Evolutionary conservation across 2,888 invertebrate genomes (phyloP).

Genomic region (Tenthredo distinguenda): DNA sequence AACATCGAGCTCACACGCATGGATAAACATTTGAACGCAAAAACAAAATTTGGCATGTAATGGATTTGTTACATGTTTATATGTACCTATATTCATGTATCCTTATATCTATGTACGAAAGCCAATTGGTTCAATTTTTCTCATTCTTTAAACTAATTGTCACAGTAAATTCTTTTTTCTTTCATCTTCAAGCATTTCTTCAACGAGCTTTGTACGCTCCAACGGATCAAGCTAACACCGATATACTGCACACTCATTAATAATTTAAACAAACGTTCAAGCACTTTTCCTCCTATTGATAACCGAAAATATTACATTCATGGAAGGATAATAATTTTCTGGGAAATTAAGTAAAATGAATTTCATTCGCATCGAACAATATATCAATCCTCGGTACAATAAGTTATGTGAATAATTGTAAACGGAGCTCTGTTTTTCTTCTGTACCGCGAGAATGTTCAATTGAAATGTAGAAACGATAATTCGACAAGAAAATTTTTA

Average conservation of each 20-base stretch:
- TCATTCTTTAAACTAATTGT: not conserved
- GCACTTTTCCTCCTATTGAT: conserved; percentile 15
- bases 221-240: conserved; percentile 33
- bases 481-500: not conserved
- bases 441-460: not conserved
- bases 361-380: not conserved
- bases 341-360: not conserved
- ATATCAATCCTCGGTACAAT: not conserved
- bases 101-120: not conserved
- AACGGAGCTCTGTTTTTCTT: not conserved
- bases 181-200: not conserved
- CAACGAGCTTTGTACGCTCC: not conserved
- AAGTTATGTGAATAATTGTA: not conserved
- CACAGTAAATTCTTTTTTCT: not conserved
- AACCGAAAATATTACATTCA: conserved; percentile 5
- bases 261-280: conserved; percentile 13
- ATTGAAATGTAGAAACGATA: not conserved
- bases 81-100: not conserved
- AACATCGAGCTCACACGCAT: conserved; percentile 69
- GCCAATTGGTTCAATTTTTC: not conserved
- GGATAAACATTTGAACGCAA: conserved; percentile 63
- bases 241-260: conserved; percentile 22
- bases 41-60: conserved; percentile 34
- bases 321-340: not conserved
- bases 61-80: conserved; percentile 43